Evolutionary conservation across 1,140 invertebrate species (phyloP).

Genomic region (Leptinotarsa texana): DNA sequence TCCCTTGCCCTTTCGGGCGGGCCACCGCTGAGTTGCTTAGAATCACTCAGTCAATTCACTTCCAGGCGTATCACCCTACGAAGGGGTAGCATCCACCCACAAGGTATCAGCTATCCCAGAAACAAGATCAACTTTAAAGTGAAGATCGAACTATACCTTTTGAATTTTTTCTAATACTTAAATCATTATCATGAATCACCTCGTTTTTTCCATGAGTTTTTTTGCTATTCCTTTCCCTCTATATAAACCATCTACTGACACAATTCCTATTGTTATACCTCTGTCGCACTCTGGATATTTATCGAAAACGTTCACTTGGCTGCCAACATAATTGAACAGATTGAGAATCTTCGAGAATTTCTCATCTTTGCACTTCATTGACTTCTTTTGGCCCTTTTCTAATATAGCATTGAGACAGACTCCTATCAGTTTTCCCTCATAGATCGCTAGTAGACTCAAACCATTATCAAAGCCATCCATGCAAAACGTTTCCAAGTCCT

Average conservation of each 20-base stretch:
- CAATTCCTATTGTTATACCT: conserved; percentile 65
- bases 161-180: too few species aligned
- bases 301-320: conserved; percentile 60
- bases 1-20: too few species aligned
- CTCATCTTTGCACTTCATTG: conserved; percentile 59
- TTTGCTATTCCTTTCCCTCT: conserved; percentile 69
- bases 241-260: conserved; percentile 68
- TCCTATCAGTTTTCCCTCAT: conserved; percentile 65
- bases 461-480: conserved; percentile 62
- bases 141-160: too few species aligned
- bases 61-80: too few species aligned
- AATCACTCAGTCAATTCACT: too few species aligned
- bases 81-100: too few species aligned
- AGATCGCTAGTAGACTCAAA: conserved; percentile 66
- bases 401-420: conserved; percentile 55
- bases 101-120: too few species aligned
- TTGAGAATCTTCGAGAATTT: conserved; percentile 68
- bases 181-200: conserved; percentile 57
- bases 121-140: too few species aligned
- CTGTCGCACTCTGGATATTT: conserved; percentile 62
- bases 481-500: conserved; percentile 69
- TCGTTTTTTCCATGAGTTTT: conserved; percentile 64
- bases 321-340: conserved; percentile 63
- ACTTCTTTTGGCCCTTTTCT: conserved; percentile 54
- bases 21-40: too few species aligned